Conservation (phyloP, 2,888 invertebrate genomes). For the Meghimatium bilineatum region DNA sequence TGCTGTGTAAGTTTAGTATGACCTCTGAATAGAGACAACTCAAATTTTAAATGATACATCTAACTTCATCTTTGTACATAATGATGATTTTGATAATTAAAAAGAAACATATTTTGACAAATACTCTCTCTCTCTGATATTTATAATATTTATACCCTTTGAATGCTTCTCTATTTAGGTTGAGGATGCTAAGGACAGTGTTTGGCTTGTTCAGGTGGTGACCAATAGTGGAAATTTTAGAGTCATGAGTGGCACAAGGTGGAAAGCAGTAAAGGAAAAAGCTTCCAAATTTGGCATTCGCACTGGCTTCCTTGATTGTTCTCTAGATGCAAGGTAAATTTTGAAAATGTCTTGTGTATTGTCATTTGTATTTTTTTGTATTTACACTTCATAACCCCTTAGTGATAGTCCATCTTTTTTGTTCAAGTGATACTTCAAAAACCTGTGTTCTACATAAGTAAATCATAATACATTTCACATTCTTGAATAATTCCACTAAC, state of each 20-base stretch:
- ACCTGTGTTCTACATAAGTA: too few species aligned
- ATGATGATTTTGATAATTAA: too few species aligned
- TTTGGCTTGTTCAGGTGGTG: conserved; percentile 79
- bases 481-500: neutral
- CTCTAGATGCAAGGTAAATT: conserved; percentile 77
- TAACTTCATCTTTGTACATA: too few species aligned
- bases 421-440: too few species aligned
- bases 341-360: too few species aligned
- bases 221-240: conserved; percentile 54
- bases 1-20: too few species aligned
- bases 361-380: too few species aligned
- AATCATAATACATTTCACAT: too few species aligned
- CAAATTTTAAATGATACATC: too few species aligned
- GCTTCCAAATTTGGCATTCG: conserved; percentile 78
- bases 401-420: too few species aligned
- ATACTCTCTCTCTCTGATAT: neutral
- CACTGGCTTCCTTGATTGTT: conserved; percentile 79
- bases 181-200: conserved; percentile 80
- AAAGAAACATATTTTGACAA: neutral
- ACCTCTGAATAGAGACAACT: too few species aligned
- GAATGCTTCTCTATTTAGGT: conserved; percentile 63
- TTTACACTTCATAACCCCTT: too few species aligned
- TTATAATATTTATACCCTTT: neutral
- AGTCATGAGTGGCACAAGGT: conserved; percentile 65
- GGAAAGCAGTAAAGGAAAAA: conserved; percentile 77